Evolutionary conservation across 2,888 invertebrate genomes (phyloP).

Genomic region (Epistrophella euchroma): DNA sequence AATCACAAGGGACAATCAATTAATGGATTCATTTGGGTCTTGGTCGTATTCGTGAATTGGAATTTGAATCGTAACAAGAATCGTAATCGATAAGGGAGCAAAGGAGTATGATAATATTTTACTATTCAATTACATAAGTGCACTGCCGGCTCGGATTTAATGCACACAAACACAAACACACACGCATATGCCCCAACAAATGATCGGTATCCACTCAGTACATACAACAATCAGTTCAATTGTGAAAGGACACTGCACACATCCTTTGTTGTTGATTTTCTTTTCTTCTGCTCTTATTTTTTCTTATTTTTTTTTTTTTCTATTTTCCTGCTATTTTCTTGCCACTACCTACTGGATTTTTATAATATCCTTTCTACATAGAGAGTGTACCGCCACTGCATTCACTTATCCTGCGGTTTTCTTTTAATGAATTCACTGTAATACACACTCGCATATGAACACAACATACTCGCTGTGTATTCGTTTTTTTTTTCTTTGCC

Average conservation of each 20-base stretch:
- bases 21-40: slow-evolving; percentile 62
- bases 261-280: slow-evolving; percentile 44
- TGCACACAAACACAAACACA: slow-evolving; percentile 37
- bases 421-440: slow-evolving; percentile 70
- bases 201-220: slow-evolving; percentile 58
- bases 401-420: slow-evolving; percentile 73
- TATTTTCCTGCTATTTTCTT: slow-evolving; percentile 19
- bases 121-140: slow-evolving; percentile 74
- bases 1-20: slow-evolving; percentile 59
- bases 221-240: slow-evolving; percentile 66
- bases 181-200: slow-evolving; percentile 44
- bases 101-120: slow-evolving; percentile 30
- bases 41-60: slow-evolving; percentile 4
- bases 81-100: not conserved
- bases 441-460: slow-evolving; percentile 43
- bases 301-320: slow-evolving; percentile 32
- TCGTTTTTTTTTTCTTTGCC: slow-evolving; percentile 35
- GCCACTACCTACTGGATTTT: slow-evolving; percentile 16
- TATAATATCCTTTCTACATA: slow-evolving; percentile 46
- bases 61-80: not conserved
- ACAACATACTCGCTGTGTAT: slow-evolving; percentile 47
- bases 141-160: slow-evolving; percentile 67
- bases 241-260: slow-evolving; percentile 64
- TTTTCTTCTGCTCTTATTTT: slow-evolving; percentile 42
- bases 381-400: slow-evolving; percentile 62